A percentile compares a stretch with the other conserved stretches of the same genome.
These are phyloP conservation scores for Oscheius sp. DNA, from an alignment of 2,888 invertebrate genomes.

Conservation along the genomic window DNA sequence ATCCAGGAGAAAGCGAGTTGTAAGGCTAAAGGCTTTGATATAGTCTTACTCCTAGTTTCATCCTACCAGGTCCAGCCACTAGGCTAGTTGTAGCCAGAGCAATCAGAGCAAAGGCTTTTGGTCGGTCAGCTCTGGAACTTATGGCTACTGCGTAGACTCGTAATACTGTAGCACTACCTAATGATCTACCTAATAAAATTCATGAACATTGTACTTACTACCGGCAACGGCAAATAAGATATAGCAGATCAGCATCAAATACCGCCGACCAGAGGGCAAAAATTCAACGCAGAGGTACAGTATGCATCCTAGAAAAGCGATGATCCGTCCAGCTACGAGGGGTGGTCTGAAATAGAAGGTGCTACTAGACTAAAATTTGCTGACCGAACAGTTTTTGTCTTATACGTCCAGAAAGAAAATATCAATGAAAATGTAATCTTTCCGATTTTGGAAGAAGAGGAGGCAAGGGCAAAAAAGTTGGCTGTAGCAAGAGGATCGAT, in stretches of 20 bases:
- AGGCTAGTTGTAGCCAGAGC: slow-evolving; percentile 42
- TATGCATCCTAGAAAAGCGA: slow-evolving; percentile 49
- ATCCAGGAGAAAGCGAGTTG: slow-evolving; percentile 50
- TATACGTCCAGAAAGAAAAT: slow-evolving; percentile 56
- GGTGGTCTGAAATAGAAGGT: slow-evolving; percentile 39
- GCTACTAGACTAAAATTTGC: not conserved
- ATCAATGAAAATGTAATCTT: slow-evolving; percentile 54
- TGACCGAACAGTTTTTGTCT: slow-evolving; percentile 48
- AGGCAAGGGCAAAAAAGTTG: slow-evolving; percentile 56
- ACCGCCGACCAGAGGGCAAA: slow-evolving; percentile 44
- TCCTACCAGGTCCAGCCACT: slow-evolving; percentile 48
- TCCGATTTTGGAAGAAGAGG: slow-evolving; percentile 49
- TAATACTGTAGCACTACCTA: slow-evolving; percentile 48
- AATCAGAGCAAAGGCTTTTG: slow-evolving; percentile 48
- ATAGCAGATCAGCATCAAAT: slow-evolving; percentile 52
- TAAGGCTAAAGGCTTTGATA: not conserved
- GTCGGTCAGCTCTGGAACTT: slow-evolving; percentile 41
- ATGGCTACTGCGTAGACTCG: slow-evolving; percentile 53
- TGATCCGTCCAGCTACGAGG: slow-evolving; percentile 45
- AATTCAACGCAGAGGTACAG: slow-evolving; percentile 55
- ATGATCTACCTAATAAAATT: not conserved
- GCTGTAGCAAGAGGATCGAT: slow-evolving; percentile 51
- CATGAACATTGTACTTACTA: slow-evolving; percentile 25
- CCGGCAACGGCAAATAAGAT: slow-evolving; percentile 49
- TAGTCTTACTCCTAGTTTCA: too few relatives aligned